Conservation (phyloP, 2,113 vertebrate species). For the Malaclemys terrapin region DNA sequence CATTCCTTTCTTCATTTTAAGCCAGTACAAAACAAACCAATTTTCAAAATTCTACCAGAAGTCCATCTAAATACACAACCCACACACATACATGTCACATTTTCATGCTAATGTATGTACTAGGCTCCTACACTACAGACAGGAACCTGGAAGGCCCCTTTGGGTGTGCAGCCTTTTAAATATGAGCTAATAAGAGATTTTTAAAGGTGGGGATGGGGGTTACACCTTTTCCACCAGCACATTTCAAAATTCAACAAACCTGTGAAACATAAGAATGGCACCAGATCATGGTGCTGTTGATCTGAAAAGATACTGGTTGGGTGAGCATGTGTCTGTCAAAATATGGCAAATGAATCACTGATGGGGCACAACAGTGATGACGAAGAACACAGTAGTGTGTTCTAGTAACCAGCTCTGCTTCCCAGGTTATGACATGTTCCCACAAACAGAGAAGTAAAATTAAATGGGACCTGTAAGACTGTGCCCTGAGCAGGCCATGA, state of each 20-base stretch:
- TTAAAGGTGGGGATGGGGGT: not conserved
- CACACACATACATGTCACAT: not conserved
- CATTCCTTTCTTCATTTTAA: slow-evolving; percentile 80
- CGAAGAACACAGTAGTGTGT: not conserved
- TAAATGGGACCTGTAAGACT: accelerated
- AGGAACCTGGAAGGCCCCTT: not conserved
- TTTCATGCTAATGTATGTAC: not conserved
- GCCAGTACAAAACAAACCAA: slow-evolving; percentile 69
- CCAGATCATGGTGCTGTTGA: accelerated
- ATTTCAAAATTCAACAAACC: not conserved
- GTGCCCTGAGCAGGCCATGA: not conserved
- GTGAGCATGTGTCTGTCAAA: not conserved
- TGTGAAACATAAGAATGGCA: not conserved
- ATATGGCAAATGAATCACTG: not conserved
- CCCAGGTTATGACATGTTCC: not conserved
- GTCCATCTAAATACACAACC: slow-evolving; percentile 65
- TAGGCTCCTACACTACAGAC: not conserved
- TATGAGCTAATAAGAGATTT: not conserved
- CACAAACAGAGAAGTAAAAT: accelerated
- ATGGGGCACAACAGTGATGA: not conserved
- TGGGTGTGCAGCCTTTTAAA: not conserved
- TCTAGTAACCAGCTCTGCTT: not conserved
- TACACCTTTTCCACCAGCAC: not conserved
- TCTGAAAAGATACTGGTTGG: not conserved
- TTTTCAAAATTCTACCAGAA: slow-evolving; percentile 78